Evolutionary conservation across 1,140 invertebrate species (phyloP).

Genomic region (Drosophila lowei): DNA sequence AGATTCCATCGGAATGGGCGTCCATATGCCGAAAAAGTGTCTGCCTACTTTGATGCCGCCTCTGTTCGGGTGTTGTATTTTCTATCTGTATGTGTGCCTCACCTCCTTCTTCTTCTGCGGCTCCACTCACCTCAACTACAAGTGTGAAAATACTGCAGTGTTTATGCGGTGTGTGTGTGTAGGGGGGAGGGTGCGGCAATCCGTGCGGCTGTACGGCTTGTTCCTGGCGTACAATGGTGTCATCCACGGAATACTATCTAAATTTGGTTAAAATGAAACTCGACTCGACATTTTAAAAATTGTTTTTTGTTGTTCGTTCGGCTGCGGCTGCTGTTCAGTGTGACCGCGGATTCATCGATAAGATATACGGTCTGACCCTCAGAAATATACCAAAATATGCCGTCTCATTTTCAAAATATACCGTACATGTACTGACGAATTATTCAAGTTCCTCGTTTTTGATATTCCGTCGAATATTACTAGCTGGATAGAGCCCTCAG

Average conservation of each 20-base stretch:
- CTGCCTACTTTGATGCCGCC: conserved; percentile 10
- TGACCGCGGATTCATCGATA: conserved; percentile 9
- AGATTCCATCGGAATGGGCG: conserved; percentile 18
- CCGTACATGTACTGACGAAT: too few relatives aligned
- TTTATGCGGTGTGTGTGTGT: conserved; percentile 35
- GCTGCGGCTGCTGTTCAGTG: conserved; percentile 49
- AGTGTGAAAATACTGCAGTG: conserved; percentile 71
- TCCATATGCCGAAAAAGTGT: conserved; percentile 58
- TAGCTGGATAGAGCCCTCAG: too few relatives aligned
- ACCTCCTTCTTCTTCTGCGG: conserved; percentile 33
- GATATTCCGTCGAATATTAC: too few relatives aligned
- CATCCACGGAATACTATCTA: conserved; percentile 30
- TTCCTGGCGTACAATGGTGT: conserved; percentile 11
- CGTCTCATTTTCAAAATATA: too few relatives aligned
- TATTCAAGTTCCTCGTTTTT: too few relatives aligned
- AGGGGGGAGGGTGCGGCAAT: conserved; percentile 24
- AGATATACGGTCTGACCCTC: too few relatives aligned
- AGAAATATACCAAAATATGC: too few relatives aligned
- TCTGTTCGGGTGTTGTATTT: conserved; percentile 20
- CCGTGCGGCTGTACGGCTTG: conserved; percentile 15
- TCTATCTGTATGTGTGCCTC: conserved; percentile 44
- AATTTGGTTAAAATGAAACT: conserved; percentile 44
- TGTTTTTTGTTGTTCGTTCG: conserved; percentile 70
- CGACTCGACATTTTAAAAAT: conserved; percentile 57
- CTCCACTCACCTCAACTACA: conserved; percentile 59